Base-by-base conservation (phyloP, 2,113 vertebrate genomes). In the Forbesichthys papilliferus region DNA sequence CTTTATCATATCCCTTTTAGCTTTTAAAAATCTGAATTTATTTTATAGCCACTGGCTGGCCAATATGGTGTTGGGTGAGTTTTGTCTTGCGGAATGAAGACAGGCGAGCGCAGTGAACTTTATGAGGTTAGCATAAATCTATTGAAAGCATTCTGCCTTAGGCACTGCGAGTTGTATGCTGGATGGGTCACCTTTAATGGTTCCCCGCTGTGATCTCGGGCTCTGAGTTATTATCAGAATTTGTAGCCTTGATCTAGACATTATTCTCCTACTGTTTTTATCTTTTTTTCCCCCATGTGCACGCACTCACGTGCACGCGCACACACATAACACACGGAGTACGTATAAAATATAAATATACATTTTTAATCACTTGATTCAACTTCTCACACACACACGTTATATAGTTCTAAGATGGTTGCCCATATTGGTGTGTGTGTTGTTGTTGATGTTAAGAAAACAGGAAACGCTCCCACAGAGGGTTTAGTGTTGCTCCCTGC, bases 401-500 rank as follows among this genome's bases (percentile, higher is more conserved):
- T 49, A 58, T 66, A 76, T 59, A 13, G 42, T 62, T 82, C 5
- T 48, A 36, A 9, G 60, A 42, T 42, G 7, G 36, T 42, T 47
- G 56, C 9, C 6, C 33, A 59, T 59, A 20, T 20, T 4, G 9
- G 58, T 13, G 58, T 13, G 57, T 34, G 57, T 10, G 10, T 34
- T 74, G 52, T 53, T 16, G 48, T 69, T 54, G 62, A 27, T 78
- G 57, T 63, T 61, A n/a, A 56, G 49, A 12, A 68, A 64, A 69
- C 33, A 54, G 34, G 47, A 69, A 52, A 11, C 18, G 10, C 60
- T 71, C 20, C 9, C 27, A 3, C 51, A 16, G 71, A 78, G 51
- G 56, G 34, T 60, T 74, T 14, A 49, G 66, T 60, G 62, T 71
- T 64, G 0, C 84, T 51, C 64, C 89, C 87, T 66, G 81, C 81